Base-by-base conservation (phyloP, 2,113 vertebrate genomes). In the Rhinoptilus africanus region DNA sequence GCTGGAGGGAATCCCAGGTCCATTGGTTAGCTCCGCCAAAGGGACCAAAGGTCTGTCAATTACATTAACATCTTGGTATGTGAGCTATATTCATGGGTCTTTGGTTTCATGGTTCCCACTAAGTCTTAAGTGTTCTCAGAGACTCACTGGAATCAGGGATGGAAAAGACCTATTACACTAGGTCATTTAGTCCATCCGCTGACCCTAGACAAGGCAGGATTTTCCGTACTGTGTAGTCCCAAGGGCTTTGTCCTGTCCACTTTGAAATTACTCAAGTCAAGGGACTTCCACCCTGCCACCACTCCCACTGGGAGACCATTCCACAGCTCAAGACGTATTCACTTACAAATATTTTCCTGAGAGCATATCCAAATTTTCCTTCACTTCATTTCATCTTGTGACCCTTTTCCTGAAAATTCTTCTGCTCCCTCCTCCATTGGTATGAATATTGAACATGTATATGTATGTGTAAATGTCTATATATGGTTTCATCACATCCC, bases 1-100 rank as follows among this genome's bases (percentile, higher is more conserved):
- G 27, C 80, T 92, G 83, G 93, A 96, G 95, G 93, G 87, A 94
- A 95, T 96, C 87, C 95, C 92, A 92, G 63, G 89, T 88, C 89
- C 45, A 8, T 28, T 8, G 12, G 30, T 63, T 19, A 80, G 73
- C 41, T 76, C 91, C 90, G 93, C 86, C 93, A 92, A 83, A 85
- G 57, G 89, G 83, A 63, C 84, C 54, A 48, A 77, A 94, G 81
- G 51, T 82, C 85, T 72, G 90, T 23, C 73, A 94, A 85, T 83
- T 82, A 92, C 75, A 64, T 56, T 75, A 64, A 4, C 39, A 6
- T 79, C 67, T 57, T 24, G 75, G 89, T 92, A 94, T 92, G 92
- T 71, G 41, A 96, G 69, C 66, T 83, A 7, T 37, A 76, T 66
- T 87, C 59, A 10, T 16, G 48, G 48, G 15, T 68, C 81, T 89